These are phyloP conservation scores for Copsychus sechellarum DNA, from an alignment of 2,113 vertebrate genomes.

Conservation along the genomic window DNA sequence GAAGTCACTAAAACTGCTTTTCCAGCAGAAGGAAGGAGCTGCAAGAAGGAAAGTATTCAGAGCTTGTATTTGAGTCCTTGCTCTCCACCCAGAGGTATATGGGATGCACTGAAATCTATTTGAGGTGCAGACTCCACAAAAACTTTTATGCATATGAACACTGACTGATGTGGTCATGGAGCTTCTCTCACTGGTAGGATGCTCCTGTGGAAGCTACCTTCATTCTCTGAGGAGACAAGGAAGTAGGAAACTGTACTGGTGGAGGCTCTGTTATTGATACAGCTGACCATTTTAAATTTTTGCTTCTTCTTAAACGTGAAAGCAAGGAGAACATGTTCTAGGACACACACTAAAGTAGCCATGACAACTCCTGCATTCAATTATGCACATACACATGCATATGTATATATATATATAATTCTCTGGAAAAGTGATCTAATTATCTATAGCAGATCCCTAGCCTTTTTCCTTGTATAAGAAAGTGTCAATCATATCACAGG, in stretches of 20 bases:
- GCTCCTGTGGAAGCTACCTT: neutral
- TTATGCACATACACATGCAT: neutral
- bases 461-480: neutral
- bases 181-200: neutral
- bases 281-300: neutral
- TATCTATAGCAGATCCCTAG: neutral
- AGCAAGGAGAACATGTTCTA: neutral
- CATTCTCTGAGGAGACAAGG: neutral
- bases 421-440: neutral
- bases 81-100: neutral
- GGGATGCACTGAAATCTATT: neutral
- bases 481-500: neutral
- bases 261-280: neutral
- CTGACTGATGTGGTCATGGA: neutral
- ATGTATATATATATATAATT: neutral
- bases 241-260: neutral
- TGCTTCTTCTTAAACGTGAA: neutral
- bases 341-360: neutral
- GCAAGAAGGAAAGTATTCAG: neutral
- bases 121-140: neutral
- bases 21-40: neutral
- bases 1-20: neutral
- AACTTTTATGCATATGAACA: neutral
- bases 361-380: rapidly evolving
- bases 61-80: neutral